Conservation (phyloP, 2,797 vertebrate species). For the Poecilia picta region DNA sequence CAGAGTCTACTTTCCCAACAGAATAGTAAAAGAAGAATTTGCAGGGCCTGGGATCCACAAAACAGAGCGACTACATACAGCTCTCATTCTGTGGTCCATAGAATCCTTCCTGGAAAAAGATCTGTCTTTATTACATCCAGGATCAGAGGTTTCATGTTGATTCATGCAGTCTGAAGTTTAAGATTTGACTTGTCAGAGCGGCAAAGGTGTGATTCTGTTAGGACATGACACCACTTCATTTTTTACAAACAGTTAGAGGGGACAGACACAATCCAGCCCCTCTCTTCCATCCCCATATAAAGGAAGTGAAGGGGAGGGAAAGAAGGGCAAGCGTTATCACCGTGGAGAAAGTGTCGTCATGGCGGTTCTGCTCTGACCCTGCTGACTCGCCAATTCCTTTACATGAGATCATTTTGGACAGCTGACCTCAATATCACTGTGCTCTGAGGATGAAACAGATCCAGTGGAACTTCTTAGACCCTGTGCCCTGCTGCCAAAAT, state of each 20-base stretch:
- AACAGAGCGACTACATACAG: slow-evolving; percentile 56
- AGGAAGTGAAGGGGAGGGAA: slow-evolving; percentile 65
- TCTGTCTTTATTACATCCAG: slow-evolving; percentile 71
- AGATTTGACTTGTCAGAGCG: slow-evolving; percentile 39
- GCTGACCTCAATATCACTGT: slow-evolving; percentile 84
- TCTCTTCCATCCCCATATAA: slow-evolving; percentile 64
- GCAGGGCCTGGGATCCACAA: slow-evolving; percentile 52
- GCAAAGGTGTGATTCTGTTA: slow-evolving; percentile 39
- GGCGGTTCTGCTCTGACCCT: slow-evolving; percentile 80
- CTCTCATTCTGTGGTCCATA: slow-evolving; percentile 39
- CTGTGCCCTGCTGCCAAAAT: slow-evolving; percentile 41
- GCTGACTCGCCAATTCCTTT: slow-evolving; percentile 83
- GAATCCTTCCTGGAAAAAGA: slow-evolving; percentile 67
- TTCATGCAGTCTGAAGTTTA: slow-evolving; percentile 72
- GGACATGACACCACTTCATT: slow-evolving; percentile 3
- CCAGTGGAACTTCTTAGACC: slow-evolving; percentile 59
- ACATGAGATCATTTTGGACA: slow-evolving; percentile 86
- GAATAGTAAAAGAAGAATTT: slow-evolving; percentile 67
- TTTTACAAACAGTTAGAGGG: slow-evolving; percentile 33
- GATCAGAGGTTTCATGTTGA: slow-evolving; percentile 60
- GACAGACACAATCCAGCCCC: slow-evolving; percentile 50
- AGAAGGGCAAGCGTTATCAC: slow-evolving; percentile 74
- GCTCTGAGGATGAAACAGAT: slow-evolving; percentile 68
- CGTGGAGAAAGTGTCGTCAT: slow-evolving; percentile 81
- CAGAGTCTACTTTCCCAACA: slow-evolving; percentile 69